These are phyloP conservation scores for Melitaea athalia DNA, from an alignment of 2,888 invertebrate species.

Conservation along the genomic window DNA sequence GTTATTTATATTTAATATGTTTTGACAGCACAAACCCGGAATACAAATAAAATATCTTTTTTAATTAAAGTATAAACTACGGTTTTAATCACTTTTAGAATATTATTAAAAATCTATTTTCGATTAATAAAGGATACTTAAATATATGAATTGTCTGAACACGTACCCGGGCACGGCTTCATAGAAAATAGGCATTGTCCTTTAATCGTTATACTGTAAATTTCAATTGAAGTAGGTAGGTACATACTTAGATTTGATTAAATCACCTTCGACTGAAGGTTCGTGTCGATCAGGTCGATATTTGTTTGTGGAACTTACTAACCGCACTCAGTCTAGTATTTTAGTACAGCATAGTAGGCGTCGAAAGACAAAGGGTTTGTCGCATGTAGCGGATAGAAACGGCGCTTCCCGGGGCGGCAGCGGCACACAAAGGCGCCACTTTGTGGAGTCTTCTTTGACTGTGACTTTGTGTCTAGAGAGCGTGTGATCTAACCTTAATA, in stretches of 20 bases:
- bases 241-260: constrained; percentile 17
- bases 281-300: not conserved
- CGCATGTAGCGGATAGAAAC: constrained; percentile 57
- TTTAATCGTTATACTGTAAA: constrained; percentile 39
- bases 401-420: constrained; percentile 48
- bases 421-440: constrained; percentile 74
- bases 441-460: constrained; percentile 74
- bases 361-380: constrained; percentile 71
- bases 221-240: constrained; percentile 24
- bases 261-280: not conserved
- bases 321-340: constrained; percentile 12
- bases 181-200: no score
- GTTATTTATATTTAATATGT: no score
- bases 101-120: no score
- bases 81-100: no score
- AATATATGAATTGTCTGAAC: no score
- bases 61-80: no score
- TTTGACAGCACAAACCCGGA: no score
- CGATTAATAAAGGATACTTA: no score
- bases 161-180: no score
- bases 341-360: constrained; percentile 50
- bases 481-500: constrained; percentile 76
- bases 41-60: no score
- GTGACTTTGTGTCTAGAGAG: constrained; percentile 57
- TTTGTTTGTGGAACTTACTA: constrained; percentile 8